A percentile compares a stretch with the other conserved stretches of the same genome.
These are phyloP conservation scores for Dasyornis broadbenti DNA, from an alignment of 2,113 vertebrate genomes.

Conservation along the genomic window DNA sequence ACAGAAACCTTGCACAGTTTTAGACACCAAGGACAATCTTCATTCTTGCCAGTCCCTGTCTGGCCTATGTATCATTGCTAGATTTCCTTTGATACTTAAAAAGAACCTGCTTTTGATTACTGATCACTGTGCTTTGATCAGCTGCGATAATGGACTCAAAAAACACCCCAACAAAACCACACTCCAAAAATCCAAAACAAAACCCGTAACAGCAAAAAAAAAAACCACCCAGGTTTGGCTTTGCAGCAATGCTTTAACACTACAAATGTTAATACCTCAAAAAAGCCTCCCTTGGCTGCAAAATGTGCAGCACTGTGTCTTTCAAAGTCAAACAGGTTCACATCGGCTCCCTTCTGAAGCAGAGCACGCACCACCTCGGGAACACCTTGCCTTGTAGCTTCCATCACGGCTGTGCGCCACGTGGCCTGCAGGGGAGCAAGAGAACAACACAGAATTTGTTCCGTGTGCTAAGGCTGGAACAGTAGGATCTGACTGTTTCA, in stretches of 20 bases:
- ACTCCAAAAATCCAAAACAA: background rate
- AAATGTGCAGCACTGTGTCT: constrained; percentile 82
- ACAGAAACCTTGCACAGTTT: background rate
- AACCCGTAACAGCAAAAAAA: background rate
- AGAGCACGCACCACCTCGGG: constrained; percentile 78
- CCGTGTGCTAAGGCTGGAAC: background rate
- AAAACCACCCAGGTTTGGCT: background rate
- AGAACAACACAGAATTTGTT: background rate
- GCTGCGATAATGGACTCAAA: background rate
- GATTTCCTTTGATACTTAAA: background rate
- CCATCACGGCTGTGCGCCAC: constrained; percentile 88
- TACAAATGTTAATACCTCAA: constrained; percentile 74
- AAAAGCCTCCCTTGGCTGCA: constrained; percentile 87
- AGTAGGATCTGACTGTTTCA: background rate
- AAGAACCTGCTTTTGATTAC: background rate
- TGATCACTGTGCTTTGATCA: background rate
- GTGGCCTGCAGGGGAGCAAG: constrained; percentile 73
- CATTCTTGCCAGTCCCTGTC: background rate
- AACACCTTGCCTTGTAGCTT: constrained; percentile 77
- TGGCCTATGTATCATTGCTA: background rate
- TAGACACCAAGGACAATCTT: background rate
- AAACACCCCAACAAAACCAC: too few species aligned
- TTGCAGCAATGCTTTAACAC: background rate
- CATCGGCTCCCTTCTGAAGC: constrained; percentile 79
- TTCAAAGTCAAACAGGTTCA: constrained; percentile 77